These are phyloP conservation scores for Amphimedon queenslandica DNA, from an alignment of 37 sponge, comb jelly and placozoan species.

Conservation along the genomic window DNA sequence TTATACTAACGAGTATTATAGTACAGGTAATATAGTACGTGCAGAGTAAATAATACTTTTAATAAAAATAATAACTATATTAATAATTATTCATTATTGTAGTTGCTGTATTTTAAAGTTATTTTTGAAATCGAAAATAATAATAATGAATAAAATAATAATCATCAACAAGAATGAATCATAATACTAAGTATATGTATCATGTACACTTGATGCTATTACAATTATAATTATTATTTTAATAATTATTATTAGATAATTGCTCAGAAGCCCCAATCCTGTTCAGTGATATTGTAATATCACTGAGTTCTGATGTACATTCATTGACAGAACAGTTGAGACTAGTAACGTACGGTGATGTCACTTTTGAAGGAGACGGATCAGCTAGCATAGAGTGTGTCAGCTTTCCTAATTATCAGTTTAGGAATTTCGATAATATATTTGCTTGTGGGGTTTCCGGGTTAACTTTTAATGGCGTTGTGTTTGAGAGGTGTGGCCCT, in stretches of 20 bases:
- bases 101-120: no score
- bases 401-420: slow-evolving; percentile 9
- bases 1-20: no score
- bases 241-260: background rate
- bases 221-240: no score
- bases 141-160: no score
- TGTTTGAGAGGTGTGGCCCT: slow-evolving; percentile 62
- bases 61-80: no score
- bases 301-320: slow-evolving; percentile 1
- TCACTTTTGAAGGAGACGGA: slow-evolving; percentile 18
- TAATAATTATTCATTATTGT: no score
- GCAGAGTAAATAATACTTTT: no score
- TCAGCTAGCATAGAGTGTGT: slow-evolving; percentile 35
- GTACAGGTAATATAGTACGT: no score
- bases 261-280: background rate
- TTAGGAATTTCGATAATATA: slow-evolving; percentile 36
- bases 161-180: no score
- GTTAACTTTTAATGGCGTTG: slow-evolving; percentile 30
- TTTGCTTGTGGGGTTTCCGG: slow-evolving; percentile 1
- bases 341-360: slow-evolving; percentile 10
- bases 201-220: no score
- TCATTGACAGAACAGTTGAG: background rate
- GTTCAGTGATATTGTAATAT: background rate
- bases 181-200: no score
- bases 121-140: no score